Base-by-base conservation (phyloP, 1,140 invertebrate species). In the Drosophila lacteicornis region DNA sequence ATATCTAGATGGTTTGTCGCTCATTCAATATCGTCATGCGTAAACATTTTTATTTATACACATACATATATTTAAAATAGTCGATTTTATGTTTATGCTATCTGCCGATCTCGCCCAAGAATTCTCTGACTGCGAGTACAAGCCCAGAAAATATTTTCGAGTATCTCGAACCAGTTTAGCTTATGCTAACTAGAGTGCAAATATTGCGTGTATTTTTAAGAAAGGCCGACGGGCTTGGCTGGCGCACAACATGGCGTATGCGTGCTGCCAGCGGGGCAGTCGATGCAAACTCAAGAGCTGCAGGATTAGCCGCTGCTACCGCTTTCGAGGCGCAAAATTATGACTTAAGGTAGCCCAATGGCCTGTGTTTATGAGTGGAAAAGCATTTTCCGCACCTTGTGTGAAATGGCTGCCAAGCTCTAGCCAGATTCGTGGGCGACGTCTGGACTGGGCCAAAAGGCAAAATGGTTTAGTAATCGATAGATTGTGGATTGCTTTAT, bases 211-310 rank as follows among this genome's bases (percentile, higher is more conserved):
- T 73, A 30, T 49, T 77, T 79, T 78, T 63, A 59, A 79, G 76
- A 79, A 79, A 79, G 75, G 75, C 76, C 75, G 77, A 80, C 50
- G 80, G 83, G 69, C 63, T 78, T 62, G 62, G 75, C 53, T 40
- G 47, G 56, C 42, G 58, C 79, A 75, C 80, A 83, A 83, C 84
- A 80, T 70, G 84, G 63, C 75, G 75, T 78, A 78, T 77, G 75
- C 75, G 75, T 78, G 75, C 12, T 78, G 75, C 75, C 74, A 78
- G 75, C 56, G 75, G 74, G 74, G 75, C 56, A 59, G 51, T 65
- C 42, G 69, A 71, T 60, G 58, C 57, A 75, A 75, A 65, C 57
- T 42, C 50, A 27, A 62, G 17, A 68, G 38, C 69, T 50, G 45
- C 70, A 73, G 66, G 69, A 73, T 73, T 58, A 73, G 40, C 15